These are phyloP conservation scores for Turnix velox DNA, from an alignment of 2,113 vertebrate species.

Conservation along the genomic window DNA sequence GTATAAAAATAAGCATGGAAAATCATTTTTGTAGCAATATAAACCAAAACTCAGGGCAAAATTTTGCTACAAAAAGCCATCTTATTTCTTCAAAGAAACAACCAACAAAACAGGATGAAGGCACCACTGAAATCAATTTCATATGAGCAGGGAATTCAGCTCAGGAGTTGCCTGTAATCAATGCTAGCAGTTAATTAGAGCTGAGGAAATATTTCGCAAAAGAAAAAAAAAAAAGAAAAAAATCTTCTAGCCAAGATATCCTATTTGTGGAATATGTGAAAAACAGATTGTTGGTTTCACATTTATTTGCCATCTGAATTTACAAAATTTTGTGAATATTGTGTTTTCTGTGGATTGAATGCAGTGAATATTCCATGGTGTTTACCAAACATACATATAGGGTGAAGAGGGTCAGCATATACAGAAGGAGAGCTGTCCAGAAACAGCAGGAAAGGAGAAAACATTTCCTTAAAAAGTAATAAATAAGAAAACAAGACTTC, in stretches of 20 bases:
- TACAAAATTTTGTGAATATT: neutral
- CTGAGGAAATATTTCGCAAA: conserved; percentile 43
- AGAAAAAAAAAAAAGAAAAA: neutral
- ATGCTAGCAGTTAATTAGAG: conserved; percentile 27
- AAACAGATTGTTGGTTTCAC: neutral
- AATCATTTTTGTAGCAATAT: neutral
- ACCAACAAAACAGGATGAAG: conserved; percentile 31
- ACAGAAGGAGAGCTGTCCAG: conserved; percentile 16
- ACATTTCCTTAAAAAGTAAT: neutral
- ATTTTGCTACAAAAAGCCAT: conserved; percentile 10
- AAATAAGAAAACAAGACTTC: neutral
- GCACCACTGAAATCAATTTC: neutral
- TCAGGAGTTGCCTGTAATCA: conserved; percentile 1
- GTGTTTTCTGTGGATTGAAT: neutral
- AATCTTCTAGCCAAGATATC: neutral
- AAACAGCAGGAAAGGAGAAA: neutral
- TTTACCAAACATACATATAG: neutral
- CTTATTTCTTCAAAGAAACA: conserved; percentile 16
- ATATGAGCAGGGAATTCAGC: neutral
- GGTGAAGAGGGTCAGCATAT: neutral
- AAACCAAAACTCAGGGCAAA: neutral
- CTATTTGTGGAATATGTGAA: neutral
- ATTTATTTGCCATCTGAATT: neutral
- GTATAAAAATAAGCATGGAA: neutral
- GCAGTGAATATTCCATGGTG: neutral